Conservation (phyloP, 2,113 vertebrate genomes). For the Leptobrachium leishanense region DNA sequence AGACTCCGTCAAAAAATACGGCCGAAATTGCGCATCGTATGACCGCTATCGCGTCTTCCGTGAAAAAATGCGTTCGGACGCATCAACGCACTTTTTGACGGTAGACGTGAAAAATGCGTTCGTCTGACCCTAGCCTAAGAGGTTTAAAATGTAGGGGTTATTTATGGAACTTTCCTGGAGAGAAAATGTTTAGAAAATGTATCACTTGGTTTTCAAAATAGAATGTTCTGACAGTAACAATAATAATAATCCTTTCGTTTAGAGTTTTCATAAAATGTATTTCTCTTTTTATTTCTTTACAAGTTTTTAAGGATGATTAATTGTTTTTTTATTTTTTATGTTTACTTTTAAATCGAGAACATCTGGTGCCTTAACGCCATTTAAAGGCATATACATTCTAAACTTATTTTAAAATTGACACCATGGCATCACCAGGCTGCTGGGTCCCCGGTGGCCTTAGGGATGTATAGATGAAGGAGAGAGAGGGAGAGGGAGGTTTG, state of each 20-base stretch:
- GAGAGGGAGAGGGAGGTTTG: background rate
- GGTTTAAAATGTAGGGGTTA: too few species aligned
- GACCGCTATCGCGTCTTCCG: too few species aligned
- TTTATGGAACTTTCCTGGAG: background rate
- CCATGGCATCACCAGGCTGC: background rate
- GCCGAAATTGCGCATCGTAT: too few species aligned
- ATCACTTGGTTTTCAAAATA: background rate
- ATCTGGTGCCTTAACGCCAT: background rate
- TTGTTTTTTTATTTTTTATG: background rate
- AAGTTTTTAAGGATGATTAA: background rate
- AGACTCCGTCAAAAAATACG: too few species aligned
- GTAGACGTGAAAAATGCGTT: too few species aligned
- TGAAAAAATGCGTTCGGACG: too few species aligned
- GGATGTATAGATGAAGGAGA: conserved; percentile 28
- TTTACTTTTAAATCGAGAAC: background rate
- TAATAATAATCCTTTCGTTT: background rate
- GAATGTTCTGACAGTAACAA: background rate
- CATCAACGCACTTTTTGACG: too few species aligned
- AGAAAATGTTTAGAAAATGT: background rate
- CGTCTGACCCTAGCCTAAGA: too few species aligned
- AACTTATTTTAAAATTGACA: conserved; percentile 19
- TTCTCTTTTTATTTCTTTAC: background rate
- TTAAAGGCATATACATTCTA: background rate
- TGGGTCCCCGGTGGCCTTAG: conserved; percentile 12
- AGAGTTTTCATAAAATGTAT: background rate